phyloP scores from a whole-genome alignment of 30 jellyfish, hydroid and myxozoan species.

The Rhopilema esculentum region DNA sequence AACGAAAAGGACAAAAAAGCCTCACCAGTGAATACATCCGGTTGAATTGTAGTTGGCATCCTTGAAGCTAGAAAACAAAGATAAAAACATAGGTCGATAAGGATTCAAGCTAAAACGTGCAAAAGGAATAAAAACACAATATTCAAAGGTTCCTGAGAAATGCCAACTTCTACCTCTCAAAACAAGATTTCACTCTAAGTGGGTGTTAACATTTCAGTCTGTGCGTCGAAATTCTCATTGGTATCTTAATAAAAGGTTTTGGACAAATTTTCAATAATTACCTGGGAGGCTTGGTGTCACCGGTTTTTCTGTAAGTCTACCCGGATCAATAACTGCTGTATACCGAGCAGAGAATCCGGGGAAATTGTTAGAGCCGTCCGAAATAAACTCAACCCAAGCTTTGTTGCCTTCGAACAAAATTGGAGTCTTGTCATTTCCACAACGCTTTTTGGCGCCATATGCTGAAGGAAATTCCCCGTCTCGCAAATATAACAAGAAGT shows the following conservation, averaged over 20 bases:
- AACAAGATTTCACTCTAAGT: too few relatives aligned
- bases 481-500: conserved; percentile 55
- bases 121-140: too few relatives aligned
- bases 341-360: conserved; percentile 68
- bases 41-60: conserved; percentile 15
- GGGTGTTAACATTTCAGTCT: too few relatives aligned
- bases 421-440: conserved; percentile 72
- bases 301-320: conserved; percentile 31
- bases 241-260: too few relatives aligned
- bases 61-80: conserved; percentile 11
- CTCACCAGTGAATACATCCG: conserved; percentile 4
- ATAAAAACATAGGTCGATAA: too few relatives aligned
- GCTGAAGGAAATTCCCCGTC: conserved; percentile 83
- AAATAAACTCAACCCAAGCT: conserved; percentile 86
- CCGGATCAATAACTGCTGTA: conserved; percentile 46
- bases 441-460: conserved; percentile 72
- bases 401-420: conserved; percentile 70
- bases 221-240: too few relatives aligned
- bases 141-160: too few relatives aligned
- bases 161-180: too few relatives aligned
- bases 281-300: conserved; percentile 35
- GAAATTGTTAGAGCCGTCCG: conserved; percentile 55
- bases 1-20: not conserved
- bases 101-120: too few relatives aligned
- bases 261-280: too few relatives aligned